Base-by-base conservation (phyloP, 2,113 vertebrate genomes). In the Myotis brandtii region DNA sequence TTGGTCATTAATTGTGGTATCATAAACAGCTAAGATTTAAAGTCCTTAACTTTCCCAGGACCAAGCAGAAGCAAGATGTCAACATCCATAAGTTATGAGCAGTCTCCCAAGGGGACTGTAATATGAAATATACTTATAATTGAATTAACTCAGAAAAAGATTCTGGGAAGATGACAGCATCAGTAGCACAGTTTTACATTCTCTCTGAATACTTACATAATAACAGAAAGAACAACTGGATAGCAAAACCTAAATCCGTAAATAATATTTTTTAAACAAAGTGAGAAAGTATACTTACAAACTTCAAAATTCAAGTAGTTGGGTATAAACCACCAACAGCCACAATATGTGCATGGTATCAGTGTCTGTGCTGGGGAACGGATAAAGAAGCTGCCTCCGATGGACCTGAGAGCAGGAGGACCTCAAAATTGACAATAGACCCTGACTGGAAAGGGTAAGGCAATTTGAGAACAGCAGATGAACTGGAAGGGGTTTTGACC, bases 1-100 rank as follows among this genome's bases (percentile, higher is more conserved):
- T 97, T 93, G 93, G 86, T 96, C 95, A 81, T 97, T 98, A 97
- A 95, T 90, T 93, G 75, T 66, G 83, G 92, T 90, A 90, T 93
- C 27, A 83, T 77, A 96, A 95, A 96, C 88, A 97, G 96, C 79
- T 77, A 96, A 80, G 96, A 97, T 95, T 95, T 95, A 96, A 98
- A 98, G 94, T 40, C 86, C 82, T 94, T 90, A 92, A 80, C 96
- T 88, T 16, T 93, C 50, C 89, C 2, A 32, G 91, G 86, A 84
- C 81, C 81, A 95, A 96, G 97, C 1, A 86, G 96, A 97, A 97
- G 93, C 80, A 96, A 96, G 80, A 94, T 77, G 66, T 96, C 96
- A 96, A 94, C 93, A 95, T 93, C 75, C 93, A 75, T 77, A 93
- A 97, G 84, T 94, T 97, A 97, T 95, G 95, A 96, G 48, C 37